phyloP scores from a whole-genome alignment of 2,113 vertebrate species.

The Promerops cafer region DNA sequence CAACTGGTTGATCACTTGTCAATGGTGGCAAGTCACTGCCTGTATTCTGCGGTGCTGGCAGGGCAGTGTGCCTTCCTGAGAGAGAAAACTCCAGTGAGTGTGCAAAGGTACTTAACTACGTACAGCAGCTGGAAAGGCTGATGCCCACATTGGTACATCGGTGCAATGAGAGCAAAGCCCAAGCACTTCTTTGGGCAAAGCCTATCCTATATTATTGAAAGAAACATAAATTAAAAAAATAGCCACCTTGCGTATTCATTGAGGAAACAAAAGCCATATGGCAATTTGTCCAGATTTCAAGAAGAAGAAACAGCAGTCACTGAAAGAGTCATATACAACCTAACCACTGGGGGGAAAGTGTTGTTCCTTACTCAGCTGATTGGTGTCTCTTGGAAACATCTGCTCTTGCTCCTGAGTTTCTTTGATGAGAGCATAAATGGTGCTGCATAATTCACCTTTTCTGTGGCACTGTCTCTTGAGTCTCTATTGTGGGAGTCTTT shows the following conservation, averaged over 20 bases:
- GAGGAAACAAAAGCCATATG: not conserved
- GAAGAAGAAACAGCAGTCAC: not conserved
- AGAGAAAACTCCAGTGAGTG: not conserved
- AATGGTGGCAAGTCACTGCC: not conserved
- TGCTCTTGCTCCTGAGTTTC: not conserved
- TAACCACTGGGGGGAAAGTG: not conserved
- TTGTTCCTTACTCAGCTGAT: not conserved
- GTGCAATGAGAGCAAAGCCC: not conserved
- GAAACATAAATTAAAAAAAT: not conserved
- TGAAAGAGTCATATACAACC: not conserved
- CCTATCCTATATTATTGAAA: not conserved
- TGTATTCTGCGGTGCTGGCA: not conserved
- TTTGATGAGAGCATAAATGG: not conserved
- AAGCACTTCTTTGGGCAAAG: not conserved
- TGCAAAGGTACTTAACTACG: not conserved
- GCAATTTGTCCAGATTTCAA: not conserved
- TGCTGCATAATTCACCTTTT: not conserved
- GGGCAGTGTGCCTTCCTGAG: not conserved
- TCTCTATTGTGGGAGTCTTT: not conserved
- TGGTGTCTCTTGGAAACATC: not conserved
- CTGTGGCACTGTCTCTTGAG: not conserved
- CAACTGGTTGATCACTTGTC: not conserved
- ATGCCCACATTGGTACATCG: fast-evolving
- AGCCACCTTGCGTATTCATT: not conserved
- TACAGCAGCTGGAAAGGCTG: not conserved